phyloP scores from a whole-genome alignment of 2,888 invertebrate species.

The Orthonevra nobilis region DNA sequence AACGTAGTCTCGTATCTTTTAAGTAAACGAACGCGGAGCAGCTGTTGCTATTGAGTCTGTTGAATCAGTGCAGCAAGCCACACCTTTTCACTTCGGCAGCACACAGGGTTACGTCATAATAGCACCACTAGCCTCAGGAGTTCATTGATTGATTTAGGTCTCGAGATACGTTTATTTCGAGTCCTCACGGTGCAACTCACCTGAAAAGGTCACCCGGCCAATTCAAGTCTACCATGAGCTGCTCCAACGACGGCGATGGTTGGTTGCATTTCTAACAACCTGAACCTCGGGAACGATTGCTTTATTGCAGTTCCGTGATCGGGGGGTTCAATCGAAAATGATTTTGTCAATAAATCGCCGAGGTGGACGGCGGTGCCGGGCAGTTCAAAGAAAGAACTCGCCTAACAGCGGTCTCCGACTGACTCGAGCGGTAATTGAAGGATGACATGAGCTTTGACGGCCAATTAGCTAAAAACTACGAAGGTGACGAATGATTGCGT shows the following conservation, averaged over 20 bases:
- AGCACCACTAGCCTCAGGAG: conserved; percentile 39
- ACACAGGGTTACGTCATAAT: conserved; percentile 55
- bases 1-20: no score
- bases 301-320: conserved; percentile 58
- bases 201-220: conserved; percentile 50
- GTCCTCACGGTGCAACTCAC: no score
- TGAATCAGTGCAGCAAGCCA: conserved; percentile 22
- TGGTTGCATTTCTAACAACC: no score
- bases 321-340: conserved; percentile 47
- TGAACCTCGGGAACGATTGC: no score
- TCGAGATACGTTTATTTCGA: not conserved
- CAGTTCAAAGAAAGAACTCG: no score
- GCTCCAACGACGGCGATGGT: no score
- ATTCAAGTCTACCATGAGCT: no score
- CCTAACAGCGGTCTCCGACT: conserved; percentile 30
- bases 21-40: no score
- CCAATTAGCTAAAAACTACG: conserved; percentile 32
- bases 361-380: no score
- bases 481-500: not conserved
- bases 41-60: conserved; percentile 5
- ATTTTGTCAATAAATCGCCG: conserved; percentile 56
- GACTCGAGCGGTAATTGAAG: conserved; percentile 53
- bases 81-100: conserved; percentile 32
- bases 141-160: conserved; percentile 61
- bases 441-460: conserved; percentile 36